phyloP scores from a whole-genome alignment of 2,113 vertebrate species.

The Sceloporus undulatus region DNA sequence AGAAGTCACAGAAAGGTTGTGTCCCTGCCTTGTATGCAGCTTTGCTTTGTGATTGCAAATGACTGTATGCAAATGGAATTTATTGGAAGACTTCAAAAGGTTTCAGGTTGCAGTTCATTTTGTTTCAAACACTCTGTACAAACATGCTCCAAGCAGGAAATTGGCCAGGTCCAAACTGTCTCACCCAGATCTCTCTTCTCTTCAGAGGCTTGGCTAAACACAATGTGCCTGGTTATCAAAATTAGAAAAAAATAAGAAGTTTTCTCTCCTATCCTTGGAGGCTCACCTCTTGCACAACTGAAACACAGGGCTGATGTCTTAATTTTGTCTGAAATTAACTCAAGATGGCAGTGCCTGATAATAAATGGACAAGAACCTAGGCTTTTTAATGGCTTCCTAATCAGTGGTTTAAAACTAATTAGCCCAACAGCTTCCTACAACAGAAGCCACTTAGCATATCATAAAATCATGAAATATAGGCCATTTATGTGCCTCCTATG shows the following conservation, averaged over 20 bases:
- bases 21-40: not conserved
- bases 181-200: slow-evolving; percentile 2
- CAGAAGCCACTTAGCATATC: slow-evolving; percentile 9
- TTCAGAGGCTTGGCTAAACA: slow-evolving; percentile 1
- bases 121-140: slow-evolving; percentile 40
- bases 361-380: not conserved
- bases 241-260: slow-evolving; percentile 16
- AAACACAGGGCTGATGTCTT: not conserved
- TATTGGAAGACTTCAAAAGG: slow-evolving; percentile 50
- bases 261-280: not conserved
- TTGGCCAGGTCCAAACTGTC: slow-evolving; percentile 7
- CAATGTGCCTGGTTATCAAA: slow-evolving; percentile 2
- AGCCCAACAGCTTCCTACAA: not conserved
- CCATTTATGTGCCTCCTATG: not conserved
- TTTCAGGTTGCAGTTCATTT: slow-evolving; percentile 60
- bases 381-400: not conserved
- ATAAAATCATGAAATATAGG: slow-evolving; percentile 15
- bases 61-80: slow-evolving; percentile 73
- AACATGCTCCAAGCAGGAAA: slow-evolving; percentile 32
- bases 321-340: not conserved
- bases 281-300: not conserved
- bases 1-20: not conserved
- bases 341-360: slow-evolving; percentile 59
- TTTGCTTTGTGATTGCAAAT: not conserved
- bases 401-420: slow-evolving; percentile 6